Base-by-base conservation (phyloP, 2,888 invertebrate species). In the Tridacna crocea region DNA sequence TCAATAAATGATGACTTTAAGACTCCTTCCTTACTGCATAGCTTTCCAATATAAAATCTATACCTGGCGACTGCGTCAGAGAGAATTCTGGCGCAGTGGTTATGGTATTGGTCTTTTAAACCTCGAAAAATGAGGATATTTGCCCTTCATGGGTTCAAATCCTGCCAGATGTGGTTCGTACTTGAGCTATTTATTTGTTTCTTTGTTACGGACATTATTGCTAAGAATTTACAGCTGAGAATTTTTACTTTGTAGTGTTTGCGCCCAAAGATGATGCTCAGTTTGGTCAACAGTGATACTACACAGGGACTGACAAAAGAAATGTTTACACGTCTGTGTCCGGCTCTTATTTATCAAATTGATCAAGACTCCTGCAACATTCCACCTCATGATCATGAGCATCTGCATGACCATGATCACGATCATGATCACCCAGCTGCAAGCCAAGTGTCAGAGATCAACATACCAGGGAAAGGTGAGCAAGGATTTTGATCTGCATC, bases 321-420 rank as follows among this genome's bases (percentile, higher is more conserved):
- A 0, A 84, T 91, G 72, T 94, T 94, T 80, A 81, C 88, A 72
- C 85, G 90, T 65, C 76, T 94, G 46, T 94, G 94, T 84, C 94
- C 94, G 15, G 93, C 92, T 8, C 89, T 94, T 19, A 83, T 94
- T n/a, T 92, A 92, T 74, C 91, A 93, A 81, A 82, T 94, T 24
- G 93, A 94, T 60, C 51, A 82, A 12, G 84, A 87, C 12, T 74
- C 80, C 2, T 93, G 92, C 48, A 75, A 84, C 61, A n/a, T 19
- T 17, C 72, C 80, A 65, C 72, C 36, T 27, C 51, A 72, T 26
- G 75, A 68, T 27, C 78, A 77, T 22, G 63, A 65, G 24, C 51
- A 75, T 46, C 46, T 68, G 26, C 79, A 75, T 74, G 61, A 79
- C 51, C 63, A 75, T 60, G 68, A 51, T n/a, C 58, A 79, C 46